Base-by-base conservation (phyloP, 2,888 invertebrate genomes). In the Alloplasta piceator region DNA sequence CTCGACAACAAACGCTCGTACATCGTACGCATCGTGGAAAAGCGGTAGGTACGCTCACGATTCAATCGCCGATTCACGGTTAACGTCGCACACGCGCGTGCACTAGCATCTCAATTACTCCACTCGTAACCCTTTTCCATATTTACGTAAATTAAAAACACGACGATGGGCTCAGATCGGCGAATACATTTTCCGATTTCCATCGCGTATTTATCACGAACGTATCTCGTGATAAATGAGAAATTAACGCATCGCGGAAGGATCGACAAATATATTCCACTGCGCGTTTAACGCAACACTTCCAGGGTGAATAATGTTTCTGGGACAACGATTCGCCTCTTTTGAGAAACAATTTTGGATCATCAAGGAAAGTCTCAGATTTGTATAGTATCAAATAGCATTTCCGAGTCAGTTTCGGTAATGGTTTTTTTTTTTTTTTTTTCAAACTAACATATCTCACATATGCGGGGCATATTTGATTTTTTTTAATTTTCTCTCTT, bases 91-190 rank as follows among this genome's bases (percentile, higher is more conserved):
- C 50, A 5, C 50, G 61, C 71, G 80, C 80, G 67, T 76, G 64
- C 73, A 7, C 56, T 56, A 67, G 80, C 80, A 58, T 73, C 80
- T 72, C 72, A 73, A 80, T 80, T 80, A 80, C 77, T 77, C 77
- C 72, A 73, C 77, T 80, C 68, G 70, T 80, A 73, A 80, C 50
- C 26, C 26, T 26, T 26, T 26, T 26, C 26, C 26, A 26, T 39
- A 14, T 39, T 14, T 6, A 16, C 26, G 55, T 12, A 38, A 16
- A 67, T 67, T 10, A 68, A 55, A 72, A 67, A 60, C 46, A 38
- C 66, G 41, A 58, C 12, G 50, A 50, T 55, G 67, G 63, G 41
- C 50, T 80, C 52, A 68, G 72, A 77, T 72, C 55, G 43, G 63
- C 12, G 63, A 76, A 73, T 77, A 72, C 76, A 80, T 76, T 68